Evolutionary conservation across 2,113 vertebrate genomes (phyloP).

Genomic region (Xenopus borealis): DNA sequence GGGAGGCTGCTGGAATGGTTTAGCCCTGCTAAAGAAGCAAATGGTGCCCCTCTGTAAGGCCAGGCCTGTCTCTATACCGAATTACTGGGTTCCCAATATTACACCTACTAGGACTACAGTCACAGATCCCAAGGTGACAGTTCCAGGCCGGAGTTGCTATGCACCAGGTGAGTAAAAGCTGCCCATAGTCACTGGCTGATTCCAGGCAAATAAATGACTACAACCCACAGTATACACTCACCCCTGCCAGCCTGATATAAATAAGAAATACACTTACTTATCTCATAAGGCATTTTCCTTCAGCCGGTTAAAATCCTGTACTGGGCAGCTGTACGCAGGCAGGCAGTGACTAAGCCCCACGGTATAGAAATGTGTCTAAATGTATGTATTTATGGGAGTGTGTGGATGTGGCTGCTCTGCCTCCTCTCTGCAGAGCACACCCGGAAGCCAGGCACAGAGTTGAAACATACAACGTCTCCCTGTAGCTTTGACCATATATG

Average conservation of each 20-base stretch:
- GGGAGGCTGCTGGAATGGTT: too few species aligned
- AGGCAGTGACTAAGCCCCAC: neutral
- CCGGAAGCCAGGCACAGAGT: slow-evolving; percentile 59
- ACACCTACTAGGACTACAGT: too few species aligned
- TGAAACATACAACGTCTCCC: slow-evolving; percentile 44
- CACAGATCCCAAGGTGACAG: too few species aligned
- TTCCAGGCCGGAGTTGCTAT: too few species aligned
- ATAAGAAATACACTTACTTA: slow-evolving; percentile 73
- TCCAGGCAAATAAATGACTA: too few species aligned
- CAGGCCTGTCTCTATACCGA: neutral
- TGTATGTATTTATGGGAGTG: neutral
- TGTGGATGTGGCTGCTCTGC: slow-evolving; percentile 45
- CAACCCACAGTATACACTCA: too few species aligned
- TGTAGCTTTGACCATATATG: slow-evolving; percentile 91
- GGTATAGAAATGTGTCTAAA: neutral
- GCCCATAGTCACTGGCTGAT: too few species aligned
- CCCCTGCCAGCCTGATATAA: too few species aligned
- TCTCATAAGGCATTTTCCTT: slow-evolving; percentile 78
- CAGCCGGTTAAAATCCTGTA: slow-evolving; percentile 17
- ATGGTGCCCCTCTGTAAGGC: neutral
- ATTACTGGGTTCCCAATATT: too few species aligned
- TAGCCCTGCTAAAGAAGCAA: too few species aligned
- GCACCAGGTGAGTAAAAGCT: too few species aligned
- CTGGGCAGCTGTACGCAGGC: neutral
- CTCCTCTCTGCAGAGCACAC: slow-evolving; percentile 53